Evolutionary conservation across 2,888 invertebrate genomes (phyloP).

Genomic region (Synanthedon myopaeformis): DNA sequence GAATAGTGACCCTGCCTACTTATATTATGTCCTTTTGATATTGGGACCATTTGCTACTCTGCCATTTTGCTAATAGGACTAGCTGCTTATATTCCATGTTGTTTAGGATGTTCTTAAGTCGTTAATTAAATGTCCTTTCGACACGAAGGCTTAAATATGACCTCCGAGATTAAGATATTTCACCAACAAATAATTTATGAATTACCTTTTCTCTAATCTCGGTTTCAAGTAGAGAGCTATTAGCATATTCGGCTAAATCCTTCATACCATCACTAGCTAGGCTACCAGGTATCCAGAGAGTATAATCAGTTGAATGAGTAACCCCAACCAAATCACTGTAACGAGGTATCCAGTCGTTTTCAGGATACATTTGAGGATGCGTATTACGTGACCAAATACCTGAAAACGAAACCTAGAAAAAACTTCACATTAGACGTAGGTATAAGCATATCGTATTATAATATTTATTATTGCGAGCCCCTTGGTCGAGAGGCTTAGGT

Average conservation of each 20-base stretch:
- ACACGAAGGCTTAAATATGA: not conserved
- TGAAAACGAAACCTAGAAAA: slow-evolving; percentile 22
- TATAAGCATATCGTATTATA: not conserved
- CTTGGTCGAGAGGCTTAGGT: too few species aligned
- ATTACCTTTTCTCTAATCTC: slow-evolving; percentile 50
- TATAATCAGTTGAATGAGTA: slow-evolving; percentile 40
- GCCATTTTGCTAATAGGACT: too few species aligned
- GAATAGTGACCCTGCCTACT: not conserved
- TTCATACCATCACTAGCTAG: slow-evolving; percentile 43
- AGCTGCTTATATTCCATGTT: too few species aligned
- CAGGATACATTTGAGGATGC: slow-evolving; percentile 45
- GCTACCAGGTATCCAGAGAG: slow-evolving; percentile 47
- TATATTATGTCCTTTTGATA: too few species aligned
- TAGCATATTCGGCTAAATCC: slow-evolving; percentile 49
- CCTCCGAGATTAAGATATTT: not conserved
- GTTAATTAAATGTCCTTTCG: too few species aligned
- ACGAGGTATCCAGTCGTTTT: slow-evolving; percentile 51
- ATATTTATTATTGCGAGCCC: too few species aligned
- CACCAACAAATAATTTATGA: not conserved
- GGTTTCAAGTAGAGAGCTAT: slow-evolving; percentile 41
- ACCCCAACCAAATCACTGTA: slow-evolving; percentile 55
- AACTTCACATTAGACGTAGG: not conserved
- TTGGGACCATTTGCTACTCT: too few species aligned
- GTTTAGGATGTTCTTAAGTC: too few species aligned
- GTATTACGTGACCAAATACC: slow-evolving; percentile 59